Percentiles rank a stretch among this genome's conserved stretches.
Conservation (phyloP, 2,888 invertebrate species). For the Epicampocera succincta region DNA sequence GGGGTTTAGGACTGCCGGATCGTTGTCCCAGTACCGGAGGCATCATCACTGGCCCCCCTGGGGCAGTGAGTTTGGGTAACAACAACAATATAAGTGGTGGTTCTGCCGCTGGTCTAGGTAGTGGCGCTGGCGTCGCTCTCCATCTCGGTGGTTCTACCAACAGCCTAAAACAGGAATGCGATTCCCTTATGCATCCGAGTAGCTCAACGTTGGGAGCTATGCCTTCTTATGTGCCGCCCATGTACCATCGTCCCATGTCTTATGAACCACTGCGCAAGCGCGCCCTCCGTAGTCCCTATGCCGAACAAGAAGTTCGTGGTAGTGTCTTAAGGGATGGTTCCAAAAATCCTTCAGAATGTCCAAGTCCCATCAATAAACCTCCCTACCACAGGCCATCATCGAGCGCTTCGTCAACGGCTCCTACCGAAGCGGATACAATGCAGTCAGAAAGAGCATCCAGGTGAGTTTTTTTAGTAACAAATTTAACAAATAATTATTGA, state of each 20-base stretch:
- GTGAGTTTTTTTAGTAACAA: constrained; percentile 71
- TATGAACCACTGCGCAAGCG: constrained; percentile 83
- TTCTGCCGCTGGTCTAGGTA: constrained; percentile 68
- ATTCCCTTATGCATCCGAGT: constrained; percentile 81
- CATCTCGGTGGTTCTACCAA: constrained; percentile 76
- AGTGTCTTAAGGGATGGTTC: constrained; percentile 86
- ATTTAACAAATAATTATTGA: constrained; percentile 32
- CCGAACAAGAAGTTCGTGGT: constrained; percentile 83
- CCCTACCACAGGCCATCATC: constrained; percentile 81
- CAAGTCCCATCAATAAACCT: constrained; percentile 82
- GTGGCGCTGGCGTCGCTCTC: constrained; percentile 75
- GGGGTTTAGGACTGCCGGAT: constrained; percentile 62
- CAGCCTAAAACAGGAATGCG: constrained; percentile 81
- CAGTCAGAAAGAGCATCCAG: constrained; percentile 82
- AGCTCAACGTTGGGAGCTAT: constrained; percentile 78
- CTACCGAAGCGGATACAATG: constrained; percentile 82
- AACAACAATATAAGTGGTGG: constrained; percentile 78
- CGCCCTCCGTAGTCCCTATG: constrained; percentile 83
- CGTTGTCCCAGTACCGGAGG: constrained; percentile 67
- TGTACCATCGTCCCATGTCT: constrained; percentile 80
- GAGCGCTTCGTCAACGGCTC: constrained; percentile 82
- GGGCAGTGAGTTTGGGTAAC: constrained; percentile 77
- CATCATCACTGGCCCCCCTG: constrained; percentile 63
- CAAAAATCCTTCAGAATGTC: constrained; percentile 81
- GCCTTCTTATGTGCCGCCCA: constrained; percentile 81